phyloP scores from a whole-genome alignment of 53 echinoderm and acorn worm genomes.

The Paelopatides confundens region DNA sequence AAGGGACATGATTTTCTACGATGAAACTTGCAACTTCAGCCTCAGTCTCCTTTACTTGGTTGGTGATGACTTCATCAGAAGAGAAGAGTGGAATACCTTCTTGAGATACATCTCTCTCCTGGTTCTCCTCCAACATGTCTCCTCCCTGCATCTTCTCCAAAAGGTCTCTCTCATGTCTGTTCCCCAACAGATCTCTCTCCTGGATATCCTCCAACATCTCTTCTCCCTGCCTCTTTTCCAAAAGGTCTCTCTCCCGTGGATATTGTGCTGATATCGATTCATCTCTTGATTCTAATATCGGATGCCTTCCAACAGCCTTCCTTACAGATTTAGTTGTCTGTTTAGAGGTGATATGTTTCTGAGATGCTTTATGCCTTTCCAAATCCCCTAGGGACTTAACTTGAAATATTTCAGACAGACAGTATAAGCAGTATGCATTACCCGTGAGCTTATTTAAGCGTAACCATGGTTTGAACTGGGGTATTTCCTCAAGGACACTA shows the following conservation, averaged over 20 bases:
- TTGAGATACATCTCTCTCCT: background rate
- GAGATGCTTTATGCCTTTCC: background rate
- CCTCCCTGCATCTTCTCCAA: background rate
- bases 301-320: background rate
- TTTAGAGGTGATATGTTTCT: background rate
- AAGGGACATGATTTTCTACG: conserved; percentile 11
- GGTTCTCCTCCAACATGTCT: background rate
- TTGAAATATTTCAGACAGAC: background rate
- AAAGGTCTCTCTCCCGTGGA: background rate
- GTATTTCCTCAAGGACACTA: background rate
- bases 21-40: conserved; percentile 7
- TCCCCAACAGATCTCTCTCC: background rate
- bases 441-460: background rate
- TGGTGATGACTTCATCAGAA: background rate
- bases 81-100: background rate
- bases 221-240: background rate
- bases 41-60: background rate
- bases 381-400: background rate
- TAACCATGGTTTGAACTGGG: conserved; percentile 26
- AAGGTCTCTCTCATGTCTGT: background rate
- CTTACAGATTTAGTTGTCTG: background rate
- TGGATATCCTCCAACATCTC: too few species aligned
- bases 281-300: too few species aligned
- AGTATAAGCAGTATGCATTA: background rate
- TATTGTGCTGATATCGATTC: too few species aligned